A percentile compares a stretch with the other conserved stretches of the same genome.
phyloP scores from a whole-genome alignment of 2,113 vertebrate species.

The Siniperca knerii region DNA sequence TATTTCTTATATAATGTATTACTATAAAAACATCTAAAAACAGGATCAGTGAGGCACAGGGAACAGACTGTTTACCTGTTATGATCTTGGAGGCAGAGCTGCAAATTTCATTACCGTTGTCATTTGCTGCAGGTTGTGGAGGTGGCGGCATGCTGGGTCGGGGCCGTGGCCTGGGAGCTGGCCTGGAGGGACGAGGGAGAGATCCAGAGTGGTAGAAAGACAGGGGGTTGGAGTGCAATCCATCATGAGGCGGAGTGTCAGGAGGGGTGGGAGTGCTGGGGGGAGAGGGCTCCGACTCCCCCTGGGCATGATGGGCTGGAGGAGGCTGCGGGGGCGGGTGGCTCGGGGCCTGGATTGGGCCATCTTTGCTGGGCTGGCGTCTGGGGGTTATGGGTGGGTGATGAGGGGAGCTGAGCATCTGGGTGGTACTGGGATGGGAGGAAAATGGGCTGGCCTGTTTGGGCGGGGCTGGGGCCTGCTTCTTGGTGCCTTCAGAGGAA shows the following conservation, averaged over 20 bases:
- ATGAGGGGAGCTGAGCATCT: constrained; percentile 55
- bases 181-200: constrained; percentile 87
- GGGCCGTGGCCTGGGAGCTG: constrained; percentile 90
- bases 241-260: constrained; percentile 84
- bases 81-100: constrained; percentile 90
- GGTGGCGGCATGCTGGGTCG: constrained; percentile 92
- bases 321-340: constrained; percentile 94
- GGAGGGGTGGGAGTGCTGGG: constrained; percentile 91
- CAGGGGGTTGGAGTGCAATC: constrained; percentile 61
- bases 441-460: constrained; percentile 88
- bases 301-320: constrained; percentile 79
- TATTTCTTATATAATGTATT: neutral
- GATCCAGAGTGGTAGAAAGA: constrained; percentile 80
- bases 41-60: neutral
- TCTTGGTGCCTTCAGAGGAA: constrained; percentile 89
- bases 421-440: constrained; percentile 66
- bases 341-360: constrained; percentile 89
- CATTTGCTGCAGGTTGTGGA: constrained; percentile 84
- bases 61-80: constrained; percentile 86
- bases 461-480: constrained; percentile 94
- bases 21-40: neutral
- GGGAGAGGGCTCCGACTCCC: constrained; percentile 85
- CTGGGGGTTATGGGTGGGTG: constrained; percentile 84
- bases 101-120: constrained; percentile 57
- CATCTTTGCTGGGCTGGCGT: constrained; percentile 86